Conservation (phyloP, 2,888 invertebrate genomes). For the Ectemnius lituratus region DNA sequence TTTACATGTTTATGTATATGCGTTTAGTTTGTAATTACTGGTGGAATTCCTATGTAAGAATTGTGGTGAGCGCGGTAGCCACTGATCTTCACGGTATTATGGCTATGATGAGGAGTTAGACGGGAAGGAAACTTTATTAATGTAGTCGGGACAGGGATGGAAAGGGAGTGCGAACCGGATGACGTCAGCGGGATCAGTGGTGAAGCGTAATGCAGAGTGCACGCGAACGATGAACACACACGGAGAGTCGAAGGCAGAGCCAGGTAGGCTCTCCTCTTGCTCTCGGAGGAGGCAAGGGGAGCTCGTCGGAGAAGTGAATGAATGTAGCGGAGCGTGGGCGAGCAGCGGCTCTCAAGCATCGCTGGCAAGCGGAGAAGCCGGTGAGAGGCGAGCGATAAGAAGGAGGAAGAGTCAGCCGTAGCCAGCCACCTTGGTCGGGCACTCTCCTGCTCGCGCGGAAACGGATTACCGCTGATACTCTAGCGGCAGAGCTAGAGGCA, state of each 20-base stretch:
- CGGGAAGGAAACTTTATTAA: conserved; percentile 62
- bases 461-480: conserved; percentile 7
- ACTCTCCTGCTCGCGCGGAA: conserved; percentile 1
- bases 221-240: conserved; percentile 53
- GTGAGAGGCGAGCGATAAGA: conserved; percentile 1
- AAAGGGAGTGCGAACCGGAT: conserved; percentile 53
- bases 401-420: background rate
- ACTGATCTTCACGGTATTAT: no score
- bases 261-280: conserved; percentile 39
- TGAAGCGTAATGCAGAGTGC: conserved; percentile 33
- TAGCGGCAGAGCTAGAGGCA: conserved; percentile 32
- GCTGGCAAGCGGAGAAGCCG: background rate
- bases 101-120: no score
- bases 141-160: conserved; percentile 47
- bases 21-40: no score
- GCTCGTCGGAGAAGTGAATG: conserved; percentile 70
- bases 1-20: no score
- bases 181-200: conserved; percentile 64
- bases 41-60: no score
- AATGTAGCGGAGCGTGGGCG: conserved; percentile 73
- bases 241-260: conserved; percentile 30
- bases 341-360: conserved; percentile 67
- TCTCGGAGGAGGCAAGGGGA: conserved; percentile 39
- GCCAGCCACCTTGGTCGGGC: background rate
- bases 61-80: no score